A percentile compares a stretch with the other conserved stretches of the same genome.
These are phyloP conservation scores for Lasaia peninsularis DNA, from an alignment of 1,140 invertebrate species.

Conservation along the genomic window DNA sequence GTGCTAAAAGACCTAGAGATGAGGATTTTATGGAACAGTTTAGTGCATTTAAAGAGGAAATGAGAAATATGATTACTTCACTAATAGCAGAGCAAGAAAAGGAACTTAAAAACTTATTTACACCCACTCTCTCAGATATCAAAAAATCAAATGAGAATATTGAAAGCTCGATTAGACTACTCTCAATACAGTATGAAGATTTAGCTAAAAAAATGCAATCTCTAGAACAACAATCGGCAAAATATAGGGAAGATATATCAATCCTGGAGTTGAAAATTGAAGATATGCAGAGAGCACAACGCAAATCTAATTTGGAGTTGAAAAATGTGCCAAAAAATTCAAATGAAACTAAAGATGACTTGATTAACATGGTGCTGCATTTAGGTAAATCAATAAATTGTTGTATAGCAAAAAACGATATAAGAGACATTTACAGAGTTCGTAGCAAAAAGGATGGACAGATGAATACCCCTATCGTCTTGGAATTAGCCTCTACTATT, in stretches of 20 bases:
- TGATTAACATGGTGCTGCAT: slow-evolving; percentile 3
- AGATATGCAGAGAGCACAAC: slow-evolving; percentile 1
- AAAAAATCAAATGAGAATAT: too few species aligned
- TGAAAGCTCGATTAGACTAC: too few species aligned
- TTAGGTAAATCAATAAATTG: slow-evolving; percentile 3
- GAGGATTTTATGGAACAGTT: too few species aligned
- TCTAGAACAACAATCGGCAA: too few species aligned
- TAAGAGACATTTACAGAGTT: slow-evolving; percentile 24
- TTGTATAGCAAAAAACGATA: slow-evolving; percentile 16
- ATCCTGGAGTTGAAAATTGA: slow-evolving; percentile 13
- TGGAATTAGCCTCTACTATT: slow-evolving; percentile 17
- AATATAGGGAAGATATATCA: not conserved
- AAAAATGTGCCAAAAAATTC: slow-evolving; percentile 7
- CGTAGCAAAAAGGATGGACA: slow-evolving; percentile 6
- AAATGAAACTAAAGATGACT: slow-evolving; percentile 1
- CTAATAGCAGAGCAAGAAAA: too few species aligned
- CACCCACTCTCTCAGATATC: too few species aligned
- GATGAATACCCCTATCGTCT: slow-evolving; percentile 7
- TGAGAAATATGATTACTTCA: too few species aligned
- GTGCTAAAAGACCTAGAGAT: too few species aligned
- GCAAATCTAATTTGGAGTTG: slow-evolving; percentile 12
- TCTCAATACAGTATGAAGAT: too few species aligned
- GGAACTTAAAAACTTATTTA: too few species aligned
- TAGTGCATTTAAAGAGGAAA: too few species aligned
- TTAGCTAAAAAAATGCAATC: too few species aligned